A percentile compares a stretch with the other conserved stretches of the same genome.
These are phyloP conservation scores for Serinus canaria DNA, from an alignment of 2,113 vertebrate genomes.

Conservation along the genomic window DNA sequence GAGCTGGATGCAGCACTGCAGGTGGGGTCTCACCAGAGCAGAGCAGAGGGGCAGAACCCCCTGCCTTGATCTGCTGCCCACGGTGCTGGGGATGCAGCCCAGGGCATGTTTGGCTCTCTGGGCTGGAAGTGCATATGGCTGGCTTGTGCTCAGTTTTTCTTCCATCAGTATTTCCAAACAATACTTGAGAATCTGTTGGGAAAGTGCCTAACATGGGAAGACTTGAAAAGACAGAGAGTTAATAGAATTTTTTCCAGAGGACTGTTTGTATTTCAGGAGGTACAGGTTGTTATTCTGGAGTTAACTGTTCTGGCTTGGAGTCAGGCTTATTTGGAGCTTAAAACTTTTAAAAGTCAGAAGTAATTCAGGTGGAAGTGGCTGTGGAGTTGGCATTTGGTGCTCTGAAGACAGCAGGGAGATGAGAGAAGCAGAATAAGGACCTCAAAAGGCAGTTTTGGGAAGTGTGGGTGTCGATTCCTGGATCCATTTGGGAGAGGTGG, in stretches of 20 bases:
- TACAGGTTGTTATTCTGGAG: background rate
- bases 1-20: background rate
- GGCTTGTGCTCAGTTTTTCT: background rate
- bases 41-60: background rate
- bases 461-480: background rate
- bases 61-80: background rate
- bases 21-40: background rate
- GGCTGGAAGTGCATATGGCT: fast-evolving
- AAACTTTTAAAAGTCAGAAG: background rate
- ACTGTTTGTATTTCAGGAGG: background rate
- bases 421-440: background rate
- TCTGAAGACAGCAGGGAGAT: background rate
- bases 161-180: background rate
- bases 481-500: background rate
- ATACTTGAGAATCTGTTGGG: background rate
- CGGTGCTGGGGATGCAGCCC: fast-evolving
- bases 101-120: background rate
- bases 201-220: background rate
- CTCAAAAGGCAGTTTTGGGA: background rate
- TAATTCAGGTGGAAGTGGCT: background rate
- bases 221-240: background rate
- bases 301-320: background rate
- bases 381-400: background rate
- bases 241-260: background rate
- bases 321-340: background rate